phyloP scores from a whole-genome alignment of 2,888 invertebrate species.

The Zelleria hepariella region DNA sequence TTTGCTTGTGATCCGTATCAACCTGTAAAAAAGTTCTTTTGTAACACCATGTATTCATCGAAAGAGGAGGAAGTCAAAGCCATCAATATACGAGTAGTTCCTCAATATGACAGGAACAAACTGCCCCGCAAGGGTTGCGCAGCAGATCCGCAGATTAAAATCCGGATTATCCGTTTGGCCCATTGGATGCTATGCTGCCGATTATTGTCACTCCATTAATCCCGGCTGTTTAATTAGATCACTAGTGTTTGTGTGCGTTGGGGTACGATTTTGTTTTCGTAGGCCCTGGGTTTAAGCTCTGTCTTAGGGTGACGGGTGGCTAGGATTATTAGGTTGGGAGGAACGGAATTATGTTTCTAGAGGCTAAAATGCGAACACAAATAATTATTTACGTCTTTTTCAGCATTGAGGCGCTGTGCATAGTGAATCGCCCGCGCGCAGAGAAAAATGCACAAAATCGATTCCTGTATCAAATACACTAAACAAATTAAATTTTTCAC shows the following conservation, averaged over 20 bases:
- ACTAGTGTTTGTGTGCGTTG: constrained; percentile 14
- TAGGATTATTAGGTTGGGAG: background rate
- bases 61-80: background rate
- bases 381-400: too few species aligned
- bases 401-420: too few species aligned
- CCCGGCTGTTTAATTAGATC: constrained; percentile 58
- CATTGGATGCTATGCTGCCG: constrained; percentile 42
- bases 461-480: too few species aligned
- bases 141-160: constrained; percentile 57
- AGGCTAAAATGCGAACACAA: too few species aligned
- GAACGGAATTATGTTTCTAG: too few species aligned
- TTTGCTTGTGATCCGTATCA: too few species aligned
- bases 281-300: constrained; percentile 8
- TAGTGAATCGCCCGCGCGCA: too few species aligned
- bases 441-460: too few species aligned
- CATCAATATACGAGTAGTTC: background rate
- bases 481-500: too few species aligned
- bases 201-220: constrained; percentile 70
- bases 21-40: too few species aligned
- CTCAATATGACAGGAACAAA: background rate
- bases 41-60: too few species aligned
- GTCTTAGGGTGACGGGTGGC: background rate
- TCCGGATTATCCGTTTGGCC: constrained; percentile 52
- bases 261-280: constrained; percentile 19
- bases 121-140: constrained; percentile 28